phyloP scores from a whole-genome alignment of 2,888 invertebrate genomes.

The Pandemis heparana region DNA sequence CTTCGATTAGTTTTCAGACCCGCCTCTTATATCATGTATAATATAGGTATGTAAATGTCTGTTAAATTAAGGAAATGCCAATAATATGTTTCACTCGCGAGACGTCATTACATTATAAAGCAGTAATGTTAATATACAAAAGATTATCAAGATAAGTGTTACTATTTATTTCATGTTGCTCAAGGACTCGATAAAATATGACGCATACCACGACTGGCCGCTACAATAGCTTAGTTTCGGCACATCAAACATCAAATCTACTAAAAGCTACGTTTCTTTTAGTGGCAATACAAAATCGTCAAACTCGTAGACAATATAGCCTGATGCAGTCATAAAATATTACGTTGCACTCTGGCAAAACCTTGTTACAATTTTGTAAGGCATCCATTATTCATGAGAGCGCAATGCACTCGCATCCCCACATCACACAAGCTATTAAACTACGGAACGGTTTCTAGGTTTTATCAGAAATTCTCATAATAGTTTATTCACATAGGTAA shows the following conservation, averaged over 20 bases:
- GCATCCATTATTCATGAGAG: conserved; percentile 37
- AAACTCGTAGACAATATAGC: conserved; percentile 4
- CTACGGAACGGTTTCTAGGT: not conserved
- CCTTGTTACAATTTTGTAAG: conserved; percentile 41
- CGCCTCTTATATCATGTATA: not conserved
- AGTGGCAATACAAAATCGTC: conserved; percentile 3
- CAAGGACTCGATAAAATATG: conserved; percentile 22
- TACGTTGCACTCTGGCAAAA: conserved; percentile 28
- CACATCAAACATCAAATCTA: not conserved
- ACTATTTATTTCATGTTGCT: conserved; percentile 12
- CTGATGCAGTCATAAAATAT: conserved; percentile 33
- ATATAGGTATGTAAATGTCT: not conserved
- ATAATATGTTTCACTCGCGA: not conserved
- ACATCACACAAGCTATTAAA: conserved; percentile 20
- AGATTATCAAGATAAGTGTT: conserved; percentile 24
- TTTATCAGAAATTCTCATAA: not conserved
- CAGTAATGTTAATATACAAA: not conserved
- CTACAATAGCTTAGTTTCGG: not conserved
- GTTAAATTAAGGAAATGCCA: not conserved
- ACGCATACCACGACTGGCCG: not conserved
- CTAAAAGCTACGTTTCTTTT: conserved; percentile 18
- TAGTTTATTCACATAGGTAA: not conserved
- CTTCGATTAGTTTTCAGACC: not conserved
- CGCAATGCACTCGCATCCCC: conserved; percentile 34
- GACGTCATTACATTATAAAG: not conserved